These are phyloP conservation scores for Zaprionus gabonicus DNA, from an alignment of 1,140 invertebrate species.

Conservation along the genomic window DNA sequence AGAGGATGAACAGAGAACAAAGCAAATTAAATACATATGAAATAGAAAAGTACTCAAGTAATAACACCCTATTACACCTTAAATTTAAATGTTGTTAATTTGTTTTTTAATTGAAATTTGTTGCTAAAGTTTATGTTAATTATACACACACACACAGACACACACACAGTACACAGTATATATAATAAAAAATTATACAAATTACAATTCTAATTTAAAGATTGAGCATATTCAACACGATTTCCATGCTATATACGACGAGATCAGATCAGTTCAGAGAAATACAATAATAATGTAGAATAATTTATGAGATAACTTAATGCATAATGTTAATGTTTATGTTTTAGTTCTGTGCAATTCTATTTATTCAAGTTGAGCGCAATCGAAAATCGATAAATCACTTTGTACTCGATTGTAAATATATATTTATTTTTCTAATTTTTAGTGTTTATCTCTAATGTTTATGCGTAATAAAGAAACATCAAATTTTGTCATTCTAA, in stretches of 20 bases:
- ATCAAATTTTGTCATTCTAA: conserved; percentile 74
- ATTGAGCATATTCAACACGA: conserved; percentile 17
- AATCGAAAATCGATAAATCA: conserved; percentile 42
- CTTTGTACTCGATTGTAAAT: conserved; percentile 75
- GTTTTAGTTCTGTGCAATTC: conserved; percentile 79
- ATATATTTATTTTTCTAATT: conserved; percentile 78
- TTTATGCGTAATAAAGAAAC: conserved; percentile 66
- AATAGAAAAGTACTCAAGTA: conserved; percentile 70
- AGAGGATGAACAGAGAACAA: conserved; percentile 20
- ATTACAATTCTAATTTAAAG: conserved; percentile 30
- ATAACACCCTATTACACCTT: conserved; percentile 59
- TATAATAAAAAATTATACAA: conserved; percentile 43
- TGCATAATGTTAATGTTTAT: conserved; percentile 61
- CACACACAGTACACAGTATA: conserved; percentile 4
- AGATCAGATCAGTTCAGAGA: conserved; percentile 10
- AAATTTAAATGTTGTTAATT: conserved; percentile 72
- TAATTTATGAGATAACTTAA: conserved; percentile 42
- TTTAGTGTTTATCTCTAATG: conserved; percentile 51
- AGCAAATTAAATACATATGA: conserved; percentile 45
- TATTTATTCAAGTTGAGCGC: conserved; percentile 67
- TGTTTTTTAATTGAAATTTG: conserved; percentile 74
- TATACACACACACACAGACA: conserved; percentile 32
- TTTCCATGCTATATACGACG: conserved; percentile 44
- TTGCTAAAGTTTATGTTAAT: conserved; percentile 77
- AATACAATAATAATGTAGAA: conserved; percentile 26